Conservation (phyloP, 2,113 vertebrate genomes). For the Macaca mulatta region DNA sequence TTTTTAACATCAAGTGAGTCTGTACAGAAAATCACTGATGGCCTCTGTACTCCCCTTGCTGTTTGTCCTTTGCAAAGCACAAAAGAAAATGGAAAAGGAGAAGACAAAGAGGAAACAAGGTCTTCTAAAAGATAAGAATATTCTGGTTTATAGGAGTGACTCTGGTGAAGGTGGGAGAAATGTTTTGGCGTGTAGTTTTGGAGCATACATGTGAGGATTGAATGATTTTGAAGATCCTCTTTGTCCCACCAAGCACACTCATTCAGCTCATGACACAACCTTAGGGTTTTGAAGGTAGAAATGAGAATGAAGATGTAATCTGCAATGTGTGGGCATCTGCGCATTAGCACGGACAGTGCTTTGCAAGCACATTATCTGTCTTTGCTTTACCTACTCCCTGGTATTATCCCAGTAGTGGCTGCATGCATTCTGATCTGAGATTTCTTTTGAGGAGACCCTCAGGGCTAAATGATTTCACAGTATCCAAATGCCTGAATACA, state of each 20-base stretch:
- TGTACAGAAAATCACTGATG: not conserved
- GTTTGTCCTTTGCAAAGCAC: not conserved
- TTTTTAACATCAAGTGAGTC: not conserved
- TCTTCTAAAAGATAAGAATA: not conserved
- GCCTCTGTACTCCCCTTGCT: not conserved
- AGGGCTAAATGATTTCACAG: not conserved
- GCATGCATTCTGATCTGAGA: not conserved
- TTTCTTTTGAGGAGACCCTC: not conserved
- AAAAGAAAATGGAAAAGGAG: not conserved
- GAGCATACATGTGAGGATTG: not conserved
- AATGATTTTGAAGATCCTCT: not conserved
- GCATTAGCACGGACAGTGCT: not conserved
- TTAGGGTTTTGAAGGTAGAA: not conserved
- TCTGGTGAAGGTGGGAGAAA: not conserved
- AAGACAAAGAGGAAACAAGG: not conserved
- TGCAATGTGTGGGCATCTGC: not conserved
- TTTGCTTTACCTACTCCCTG: not conserved
- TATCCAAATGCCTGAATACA: not conserved
- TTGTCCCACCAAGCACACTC: not conserved
- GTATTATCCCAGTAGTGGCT: too few species aligned
- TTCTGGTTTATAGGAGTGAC: not conserved
- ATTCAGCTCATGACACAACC: not conserved
- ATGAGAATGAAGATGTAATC: not conserved
- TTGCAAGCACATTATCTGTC: fast-evolving
- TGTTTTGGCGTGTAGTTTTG: not conserved